Percentiles rank a stretch among this genome's conserved stretches.
These are phyloP conservation scores for Apantesis nais DNA, from an alignment of 2,888 invertebrate species.

Conservation along the genomic window DNA sequence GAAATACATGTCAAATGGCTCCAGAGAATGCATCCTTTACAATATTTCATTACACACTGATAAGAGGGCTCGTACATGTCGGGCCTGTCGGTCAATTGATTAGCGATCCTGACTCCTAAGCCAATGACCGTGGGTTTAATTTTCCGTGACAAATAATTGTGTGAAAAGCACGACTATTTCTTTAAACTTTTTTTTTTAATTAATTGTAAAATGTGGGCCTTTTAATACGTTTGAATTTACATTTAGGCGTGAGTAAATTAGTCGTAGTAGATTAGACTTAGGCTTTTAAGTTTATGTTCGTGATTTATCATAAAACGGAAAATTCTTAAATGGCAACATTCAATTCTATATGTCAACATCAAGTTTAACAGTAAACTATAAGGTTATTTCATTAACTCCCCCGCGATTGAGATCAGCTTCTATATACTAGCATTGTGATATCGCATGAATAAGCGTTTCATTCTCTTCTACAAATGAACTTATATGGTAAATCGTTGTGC, in stretches of 20 bases:
- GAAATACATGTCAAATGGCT: no score
- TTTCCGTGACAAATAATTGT: no score
- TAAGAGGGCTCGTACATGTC: no score
- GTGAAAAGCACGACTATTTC: no score
- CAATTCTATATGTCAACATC: neutral
- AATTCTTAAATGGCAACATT: neutral
- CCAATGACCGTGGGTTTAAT: no score
- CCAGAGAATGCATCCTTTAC: no score
- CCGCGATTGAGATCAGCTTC: slow-evolving; percentile 4
- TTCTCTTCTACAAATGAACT: slow-evolving; percentile 48
- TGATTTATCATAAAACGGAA: neutral
- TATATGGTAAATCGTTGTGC: slow-evolving; percentile 43
- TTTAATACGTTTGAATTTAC: no score
- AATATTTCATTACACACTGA: no score
- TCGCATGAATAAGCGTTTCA: slow-evolving; percentile 22
- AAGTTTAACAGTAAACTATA: neutral
- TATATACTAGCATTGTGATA: slow-evolving; percentile 13
- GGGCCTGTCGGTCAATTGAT: no score
- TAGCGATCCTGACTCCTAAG: no score
- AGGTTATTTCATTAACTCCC: slow-evolving; percentile 9
- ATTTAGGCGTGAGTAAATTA: no score
- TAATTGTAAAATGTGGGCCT: neutral
- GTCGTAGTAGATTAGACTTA: neutral
- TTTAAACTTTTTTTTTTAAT: neutral
- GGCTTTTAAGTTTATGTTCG: neutral